Percentiles rank a stretch among this genome's conserved stretches.
phyloP scores from a whole-genome alignment of 2,113 vertebrate genomes.

The Mus pahari region DNA sequence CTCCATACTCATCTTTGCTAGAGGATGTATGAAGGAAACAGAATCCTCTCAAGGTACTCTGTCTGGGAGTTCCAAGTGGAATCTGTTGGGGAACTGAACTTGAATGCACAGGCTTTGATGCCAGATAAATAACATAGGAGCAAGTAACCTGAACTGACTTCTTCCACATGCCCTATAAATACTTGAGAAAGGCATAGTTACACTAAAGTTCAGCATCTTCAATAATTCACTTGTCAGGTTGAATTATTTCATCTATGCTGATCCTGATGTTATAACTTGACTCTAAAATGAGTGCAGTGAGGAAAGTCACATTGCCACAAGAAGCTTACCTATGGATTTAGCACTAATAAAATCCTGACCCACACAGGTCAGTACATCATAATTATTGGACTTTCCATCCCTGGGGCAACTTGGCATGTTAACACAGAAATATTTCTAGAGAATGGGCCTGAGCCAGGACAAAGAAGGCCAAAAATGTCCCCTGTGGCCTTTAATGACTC shows the following conservation, averaged over 20 bases:
- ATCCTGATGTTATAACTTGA: conserved; percentile 54
- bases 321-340: conserved; percentile 51
- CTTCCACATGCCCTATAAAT: conserved; percentile 30
- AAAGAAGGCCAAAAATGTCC: background rate
- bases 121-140: conserved; percentile 36
- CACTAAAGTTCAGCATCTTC: conserved; percentile 56
- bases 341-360: conserved; percentile 65
- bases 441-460: conserved; percentile 25
- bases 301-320: conserved; percentile 40
- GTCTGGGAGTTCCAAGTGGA: background rate
- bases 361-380: conserved; percentile 46
- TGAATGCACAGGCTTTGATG: background rate
- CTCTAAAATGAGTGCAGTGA: conserved; percentile 53
- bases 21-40: background rate
- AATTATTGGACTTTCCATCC: conserved; percentile 61
- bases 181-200: conserved; percentile 45
- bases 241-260: conserved; percentile 52
- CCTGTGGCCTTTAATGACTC: background rate
- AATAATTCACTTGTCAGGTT: conserved; percentile 46
- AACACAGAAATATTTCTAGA: conserved; percentile 51
- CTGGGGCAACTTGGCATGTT: conserved; percentile 46
- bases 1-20: background rate
- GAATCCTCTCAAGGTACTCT: background rate
- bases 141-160: background rate
- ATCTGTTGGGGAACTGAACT: background rate